Evolutionary conservation across 2,113 vertebrate species (phyloP), one percentile per base, ranked within the genome.

Genomic region (Mionectes macconnelli): DNA sequence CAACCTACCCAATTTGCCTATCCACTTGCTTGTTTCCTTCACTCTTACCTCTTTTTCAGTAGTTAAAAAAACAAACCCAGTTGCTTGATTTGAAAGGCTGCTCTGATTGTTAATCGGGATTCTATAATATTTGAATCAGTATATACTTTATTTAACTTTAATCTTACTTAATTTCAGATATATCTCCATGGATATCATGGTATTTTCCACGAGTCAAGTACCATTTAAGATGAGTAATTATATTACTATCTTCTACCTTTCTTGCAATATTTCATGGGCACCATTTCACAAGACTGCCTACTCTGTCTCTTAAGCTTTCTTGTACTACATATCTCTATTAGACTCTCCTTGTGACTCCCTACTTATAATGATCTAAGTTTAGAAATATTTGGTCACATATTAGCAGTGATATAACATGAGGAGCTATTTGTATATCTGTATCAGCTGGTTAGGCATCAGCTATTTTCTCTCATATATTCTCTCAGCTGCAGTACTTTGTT

Each of bases 381-480:
- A 91, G 94, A 93, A 94, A 75, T 88, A 77, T 94, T 94, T 95
- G 91, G 69, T 96, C 89, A 62, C 67, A 59, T 94, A 96, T 90
- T 92, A 93, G n/a, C 72, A 63, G 83, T 47, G 40, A 52, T 90
- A 77, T 64, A 86, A 86, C 44, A n/a, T 75, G 66, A 94, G 76
- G 84, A 89, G 42, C 73, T 93, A 35, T 95, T 82, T 93, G 88
- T 90, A 79, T 89, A 89, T 91, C 90, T 75, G n/a, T 87, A 89
- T 85, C 79, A 85, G 70, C 39, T 83, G 74, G 89, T 91, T 56
- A 94, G 16, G 25, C 56, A 94, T 83, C 64, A 86, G 52, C 72
- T 95, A 64, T 86, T 95, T 96, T 83, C 47, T 68, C 31, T 93
- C 83, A 27, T 52, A 40, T 33, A 56, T 33, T n/a, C n/a, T n/a